phyloP scores from a whole-genome alignment of 1,140 invertebrate genomes.

The Bemisia tabaci region DNA sequence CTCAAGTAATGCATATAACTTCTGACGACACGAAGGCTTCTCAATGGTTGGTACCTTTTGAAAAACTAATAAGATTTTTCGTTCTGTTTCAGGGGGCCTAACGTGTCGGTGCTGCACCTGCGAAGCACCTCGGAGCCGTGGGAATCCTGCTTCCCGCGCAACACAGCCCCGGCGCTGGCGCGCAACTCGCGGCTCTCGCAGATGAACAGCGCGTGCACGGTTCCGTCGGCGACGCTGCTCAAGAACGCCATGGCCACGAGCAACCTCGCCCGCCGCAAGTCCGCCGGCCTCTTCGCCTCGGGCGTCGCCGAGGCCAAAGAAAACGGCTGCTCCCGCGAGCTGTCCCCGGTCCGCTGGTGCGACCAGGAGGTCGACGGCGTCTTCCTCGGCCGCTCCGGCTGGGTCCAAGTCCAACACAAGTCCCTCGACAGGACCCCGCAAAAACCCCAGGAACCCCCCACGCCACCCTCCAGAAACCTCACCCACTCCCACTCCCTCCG shows the following conservation, averaged over 20 bases:
- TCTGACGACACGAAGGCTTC: no score
- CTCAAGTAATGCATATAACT: no score
- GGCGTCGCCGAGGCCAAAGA: conserved; percentile 2
- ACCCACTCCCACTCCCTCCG: background rate
- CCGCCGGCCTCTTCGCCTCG: no score
- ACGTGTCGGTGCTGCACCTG: conserved; percentile 40
- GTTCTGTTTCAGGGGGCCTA: conserved; percentile 36
- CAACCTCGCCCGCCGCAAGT: no score
- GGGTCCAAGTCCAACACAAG: conserved; percentile 43
- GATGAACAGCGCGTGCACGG: no score
- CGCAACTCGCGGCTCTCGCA: no score
- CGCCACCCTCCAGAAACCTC: conserved; percentile 21
- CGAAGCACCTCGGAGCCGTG: conserved; percentile 39
- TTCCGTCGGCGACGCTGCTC: no score
- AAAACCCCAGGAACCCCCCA: conserved; percentile 17
- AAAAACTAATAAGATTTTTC: no score
- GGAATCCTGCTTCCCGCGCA: no score
- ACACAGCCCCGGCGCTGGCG: no score
- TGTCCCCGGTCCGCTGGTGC: conserved; percentile 45
- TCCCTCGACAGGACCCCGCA: conserved; percentile 39
- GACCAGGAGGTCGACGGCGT: conserved; percentile 43
- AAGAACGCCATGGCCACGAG: no score
- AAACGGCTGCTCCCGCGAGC: conserved; percentile 32
- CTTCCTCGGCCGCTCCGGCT: conserved; percentile 40
- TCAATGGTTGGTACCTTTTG: no score